Percentiles rank a stretch among this genome's conserved stretches.
Evolutionary conservation across 2,888 invertebrate species (phyloP).

Genomic region (Malachius bipustulatus): DNA sequence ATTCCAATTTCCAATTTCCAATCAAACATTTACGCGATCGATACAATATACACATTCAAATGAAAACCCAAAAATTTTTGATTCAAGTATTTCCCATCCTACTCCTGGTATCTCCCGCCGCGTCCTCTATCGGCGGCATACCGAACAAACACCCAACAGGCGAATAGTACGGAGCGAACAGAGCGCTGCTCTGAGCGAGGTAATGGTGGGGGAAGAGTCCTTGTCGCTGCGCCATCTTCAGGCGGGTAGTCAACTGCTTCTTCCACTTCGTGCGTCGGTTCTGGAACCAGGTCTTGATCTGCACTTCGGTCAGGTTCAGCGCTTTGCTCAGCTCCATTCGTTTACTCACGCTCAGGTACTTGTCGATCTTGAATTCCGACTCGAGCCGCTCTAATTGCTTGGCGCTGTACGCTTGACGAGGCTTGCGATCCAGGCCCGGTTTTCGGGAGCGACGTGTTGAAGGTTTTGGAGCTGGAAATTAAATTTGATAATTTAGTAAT

Average conservation of each 20-base stretch:
- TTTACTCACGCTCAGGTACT: constrained; percentile 92
- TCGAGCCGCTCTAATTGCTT: constrained; percentile 86
- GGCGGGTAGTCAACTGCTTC: constrained; percentile 81
- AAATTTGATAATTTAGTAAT: too few species aligned
- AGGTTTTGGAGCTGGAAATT: constrained; percentile 71
- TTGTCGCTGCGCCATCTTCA: constrained; percentile 82
- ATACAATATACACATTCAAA: too few species aligned
- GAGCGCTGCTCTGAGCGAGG: constrained; percentile 50
- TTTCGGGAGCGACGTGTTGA: constrained; percentile 69
- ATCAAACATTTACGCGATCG: not conserved
- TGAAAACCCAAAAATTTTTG: too few species aligned
- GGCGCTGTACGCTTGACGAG: constrained; percentile 91
- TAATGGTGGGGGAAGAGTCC: constrained; percentile 62
- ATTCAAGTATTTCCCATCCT: constrained; percentile 13
- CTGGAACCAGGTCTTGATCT: constrained; percentile 96
- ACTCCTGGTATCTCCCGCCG: constrained; percentile 20
- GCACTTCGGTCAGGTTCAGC: constrained; percentile 81
- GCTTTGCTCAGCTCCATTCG: constrained; percentile 86
- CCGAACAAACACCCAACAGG: constrained; percentile 51
- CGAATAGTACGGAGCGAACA: constrained; percentile 50
- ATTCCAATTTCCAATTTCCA: too few species aligned
- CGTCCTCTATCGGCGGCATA: constrained; percentile 39
- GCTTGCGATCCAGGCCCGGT: constrained; percentile 84
- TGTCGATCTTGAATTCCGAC: constrained; percentile 89
- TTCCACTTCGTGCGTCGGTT: constrained; percentile 95